These are phyloP conservation scores for Agelastica alni DNA, from an alignment of 2,888 invertebrate genomes.

Conservation along the genomic window DNA sequence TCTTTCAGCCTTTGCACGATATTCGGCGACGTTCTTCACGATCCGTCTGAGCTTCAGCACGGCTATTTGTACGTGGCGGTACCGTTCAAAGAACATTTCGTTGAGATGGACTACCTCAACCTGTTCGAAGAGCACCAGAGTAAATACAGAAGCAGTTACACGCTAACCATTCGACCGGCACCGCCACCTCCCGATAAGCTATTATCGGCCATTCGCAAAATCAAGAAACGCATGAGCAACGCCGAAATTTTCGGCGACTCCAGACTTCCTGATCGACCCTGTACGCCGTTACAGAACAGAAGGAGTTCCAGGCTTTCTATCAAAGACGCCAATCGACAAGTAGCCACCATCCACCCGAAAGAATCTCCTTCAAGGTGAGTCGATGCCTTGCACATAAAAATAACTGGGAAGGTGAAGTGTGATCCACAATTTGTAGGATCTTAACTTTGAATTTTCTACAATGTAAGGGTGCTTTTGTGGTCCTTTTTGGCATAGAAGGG, in stretches of 20 bases:
- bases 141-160: neutral
- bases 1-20: constrained; percentile 31
- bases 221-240: neutral
- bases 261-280: neutral
- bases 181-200: neutral
- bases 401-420: no score
- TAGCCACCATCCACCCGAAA: neutral
- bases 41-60: constrained; percentile 32
- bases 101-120: constrained; percentile 30
- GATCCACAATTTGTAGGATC: no score
- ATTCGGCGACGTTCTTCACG: constrained; percentile 28
- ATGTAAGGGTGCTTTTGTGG: no score
- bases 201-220: neutral
- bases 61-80: constrained; percentile 37
- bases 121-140: constrained; percentile 7
- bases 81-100: constrained; percentile 33
- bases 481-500: no score
- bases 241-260: neutral
- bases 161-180: neutral
- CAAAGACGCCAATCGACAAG: neutral
- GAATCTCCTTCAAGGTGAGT: neutral
- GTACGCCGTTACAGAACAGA: neutral
- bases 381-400: no score
- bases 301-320: neutral
- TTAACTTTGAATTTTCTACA: no score